These are phyloP conservation scores for Dysdera silvatica DNA, from an alignment of 1,140 invertebrate species.

Conservation along the genomic window DNA sequence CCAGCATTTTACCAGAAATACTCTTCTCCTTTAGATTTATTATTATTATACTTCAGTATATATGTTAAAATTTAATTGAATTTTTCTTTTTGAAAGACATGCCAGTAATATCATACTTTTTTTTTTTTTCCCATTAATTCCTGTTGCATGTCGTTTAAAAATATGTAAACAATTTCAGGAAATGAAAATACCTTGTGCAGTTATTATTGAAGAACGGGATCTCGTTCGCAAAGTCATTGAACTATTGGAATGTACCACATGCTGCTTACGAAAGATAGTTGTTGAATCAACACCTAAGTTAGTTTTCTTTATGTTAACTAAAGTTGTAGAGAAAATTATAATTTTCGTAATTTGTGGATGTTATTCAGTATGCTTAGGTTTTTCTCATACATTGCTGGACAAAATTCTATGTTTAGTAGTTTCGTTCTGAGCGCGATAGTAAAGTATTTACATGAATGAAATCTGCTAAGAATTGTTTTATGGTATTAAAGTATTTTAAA, in stretches of 20 bases:
- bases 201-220: constrained; percentile 49
- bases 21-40: too few relatives aligned
- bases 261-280: constrained; percentile 22
- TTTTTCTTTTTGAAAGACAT: background rate
- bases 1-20: too few relatives aligned
- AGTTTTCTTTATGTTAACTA: background rate
- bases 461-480: too few relatives aligned
- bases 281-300: constrained; percentile 23
- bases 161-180: constrained; percentile 54
- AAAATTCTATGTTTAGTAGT: too few relatives aligned
- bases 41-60: background rate
- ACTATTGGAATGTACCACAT: constrained; percentile 29
- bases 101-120: background rate
- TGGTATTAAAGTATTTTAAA: too few relatives aligned
- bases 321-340: background rate
- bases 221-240: constrained; percentile 36
- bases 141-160: too few relatives aligned
- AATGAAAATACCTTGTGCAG: constrained; percentile 59
- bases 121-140: background rate
- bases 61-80: constrained; percentile 9
- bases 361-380: too few relatives aligned
- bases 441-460: too few relatives aligned
- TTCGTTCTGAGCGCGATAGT: too few relatives aligned
- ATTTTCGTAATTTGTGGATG: constrained; percentile 3
- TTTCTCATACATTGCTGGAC: too few relatives aligned